phyloP scores from a whole-genome alignment of 2,797 vertebrate species.

The Pangasius krempfi region DNA sequence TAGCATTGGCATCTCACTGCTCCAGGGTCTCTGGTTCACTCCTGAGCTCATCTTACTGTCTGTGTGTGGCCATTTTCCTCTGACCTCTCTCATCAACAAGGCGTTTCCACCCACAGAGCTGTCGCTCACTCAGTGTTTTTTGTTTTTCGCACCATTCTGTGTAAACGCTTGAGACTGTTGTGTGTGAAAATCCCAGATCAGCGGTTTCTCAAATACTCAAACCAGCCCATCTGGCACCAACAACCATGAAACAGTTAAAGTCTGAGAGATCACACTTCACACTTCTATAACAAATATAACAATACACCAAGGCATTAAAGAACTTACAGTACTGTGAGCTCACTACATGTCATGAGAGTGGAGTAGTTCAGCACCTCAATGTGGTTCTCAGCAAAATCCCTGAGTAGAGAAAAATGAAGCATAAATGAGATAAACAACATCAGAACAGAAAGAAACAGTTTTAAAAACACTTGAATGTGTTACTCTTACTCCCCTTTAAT shows the following conservation, averaged over 20 bases:
- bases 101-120: no score
- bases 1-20: not conserved
- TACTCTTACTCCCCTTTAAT: not conserved
- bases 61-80: not conserved
- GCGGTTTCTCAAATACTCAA: no score
- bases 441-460: not conserved
- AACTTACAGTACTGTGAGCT: slow-evolving; percentile 71
- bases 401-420: slow-evolving; percentile 44
- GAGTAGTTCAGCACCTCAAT: slow-evolving; percentile 65
- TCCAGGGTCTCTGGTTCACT: not conserved
- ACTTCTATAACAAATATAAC: not conserved
- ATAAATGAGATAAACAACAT: not conserved
- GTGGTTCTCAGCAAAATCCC: slow-evolving; percentile 68
- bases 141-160: no score
- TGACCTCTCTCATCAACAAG: not conserved
- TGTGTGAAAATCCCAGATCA: no score
- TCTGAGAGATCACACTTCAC: not conserved
- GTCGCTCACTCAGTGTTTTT: no score
- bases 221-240: no score
- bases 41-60: not conserved
- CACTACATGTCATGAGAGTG: slow-evolving; percentile 63
- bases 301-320: not conserved
- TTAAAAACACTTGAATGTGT: not conserved
- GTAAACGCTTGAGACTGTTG: no score
- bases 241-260: no score